Conservation (phyloP, 2,113 vertebrate genomes). For the Epinephelus lanceolatus region DNA sequence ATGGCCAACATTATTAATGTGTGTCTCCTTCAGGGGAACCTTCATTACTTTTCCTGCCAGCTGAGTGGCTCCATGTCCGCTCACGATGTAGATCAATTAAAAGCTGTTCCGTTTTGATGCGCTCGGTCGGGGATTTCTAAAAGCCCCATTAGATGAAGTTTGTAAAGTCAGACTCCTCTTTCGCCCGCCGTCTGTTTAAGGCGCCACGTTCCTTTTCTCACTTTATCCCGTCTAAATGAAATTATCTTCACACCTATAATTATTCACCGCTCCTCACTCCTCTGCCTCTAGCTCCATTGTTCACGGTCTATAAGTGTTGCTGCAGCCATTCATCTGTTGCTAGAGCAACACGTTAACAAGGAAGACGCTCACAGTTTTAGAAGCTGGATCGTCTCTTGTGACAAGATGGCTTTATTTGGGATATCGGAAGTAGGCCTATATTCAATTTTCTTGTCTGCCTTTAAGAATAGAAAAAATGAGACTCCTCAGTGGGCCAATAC, state of each 20-base stretch:
- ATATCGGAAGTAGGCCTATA: neutral
- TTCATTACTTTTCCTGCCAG: conserved; percentile 24
- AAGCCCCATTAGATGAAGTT: conserved; percentile 36
- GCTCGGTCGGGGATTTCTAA: conserved; percentile 10
- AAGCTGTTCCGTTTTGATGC: conserved; percentile 11
- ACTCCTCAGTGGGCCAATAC: neutral
- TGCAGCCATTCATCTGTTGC: conserved; percentile 44
- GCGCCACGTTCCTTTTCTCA: neutral
- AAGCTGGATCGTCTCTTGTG: neutral
- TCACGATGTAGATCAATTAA: conserved; percentile 42
- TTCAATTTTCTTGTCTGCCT: neutral
- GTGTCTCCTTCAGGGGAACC: neutral
- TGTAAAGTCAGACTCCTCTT: conserved; percentile 19
- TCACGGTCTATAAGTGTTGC: neutral
- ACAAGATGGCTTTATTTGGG: neutral
- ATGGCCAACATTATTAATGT: neutral
- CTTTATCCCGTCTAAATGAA: conserved; percentile 19
- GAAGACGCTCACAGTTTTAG: conserved; percentile 13
- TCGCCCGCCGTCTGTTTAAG: conserved; percentile 2
- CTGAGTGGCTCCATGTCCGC: conserved; percentile 13
- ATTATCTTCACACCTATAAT: conserved; percentile 43
- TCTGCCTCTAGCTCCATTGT: neutral
- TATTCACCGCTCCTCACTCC: neutral
- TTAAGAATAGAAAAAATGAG: neutral
- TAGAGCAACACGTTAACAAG: conserved; percentile 18